Evolutionary conservation across 92 coral and sea anemone genomes (phyloP), one percentile per base, ranked within the genome.

Genomic region (Porites divaricata): DNA sequence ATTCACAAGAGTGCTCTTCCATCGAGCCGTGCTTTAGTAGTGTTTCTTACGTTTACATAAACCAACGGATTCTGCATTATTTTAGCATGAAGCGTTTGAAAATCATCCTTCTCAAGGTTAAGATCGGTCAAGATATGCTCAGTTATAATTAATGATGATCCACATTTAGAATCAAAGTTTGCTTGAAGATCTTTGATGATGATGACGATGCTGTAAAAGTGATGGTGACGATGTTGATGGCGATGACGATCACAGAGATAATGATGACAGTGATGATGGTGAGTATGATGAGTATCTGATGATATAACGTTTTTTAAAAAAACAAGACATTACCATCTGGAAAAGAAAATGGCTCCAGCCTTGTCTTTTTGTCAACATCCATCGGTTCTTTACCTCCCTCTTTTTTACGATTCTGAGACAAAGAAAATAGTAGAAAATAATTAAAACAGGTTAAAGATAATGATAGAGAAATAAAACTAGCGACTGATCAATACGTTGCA

Each of bases 321-420:
- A 12, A 16, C 24, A 9, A 28, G 23, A 49, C 24, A 93, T 81
- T 56, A 95, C 99, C 99, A 25, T 93, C 98, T 66, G 96, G 92
- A 68, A 97, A 97, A 17, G 93, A 95, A 81, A 89, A 93, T 1
- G 99, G 94, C 49, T 95, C 99, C 50, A 95, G 72, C 25, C 71
- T 80, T 64, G 92, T 89, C 65, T 85, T 91, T 88, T 91, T 90
- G 81, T 97, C 99, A 16, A 97, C 97, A 13, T 95, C 97, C 98
- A 95, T 97, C 22, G 92, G 79, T 88, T 95, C 90, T 23, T 83
- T 95, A 1, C 81, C 89, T 73, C 86, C 83, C 57, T 90, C 89
- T 72, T 90, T 89, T 87, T 97, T 95, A 12, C 94, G 74, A 67
- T 93, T 88, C 96, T 89, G 41, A 19, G 15, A 65, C 21, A 1